These are phyloP conservation scores for Hyposoter dolosus DNA, from an alignment of 2,888 invertebrate genomes.

Conservation along the genomic window DNA sequence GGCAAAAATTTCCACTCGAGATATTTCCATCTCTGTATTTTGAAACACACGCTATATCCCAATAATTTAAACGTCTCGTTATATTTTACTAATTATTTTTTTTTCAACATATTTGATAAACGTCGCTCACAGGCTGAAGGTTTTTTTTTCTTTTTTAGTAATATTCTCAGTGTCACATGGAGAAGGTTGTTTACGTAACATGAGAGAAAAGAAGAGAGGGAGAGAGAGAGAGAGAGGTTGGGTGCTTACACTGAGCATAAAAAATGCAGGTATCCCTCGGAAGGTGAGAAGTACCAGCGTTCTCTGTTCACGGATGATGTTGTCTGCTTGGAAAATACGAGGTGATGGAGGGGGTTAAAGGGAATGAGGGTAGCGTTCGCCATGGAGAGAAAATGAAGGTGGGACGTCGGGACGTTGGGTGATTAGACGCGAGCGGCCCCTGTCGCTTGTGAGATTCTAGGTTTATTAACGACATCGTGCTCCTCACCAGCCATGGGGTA, in stretches of 20 bases:
- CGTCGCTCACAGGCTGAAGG: not conserved
- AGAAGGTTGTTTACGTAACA: slow-evolving; percentile 80
- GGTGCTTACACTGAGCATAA: slow-evolving; percentile 81
- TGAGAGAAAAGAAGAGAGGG: slow-evolving; percentile 63
- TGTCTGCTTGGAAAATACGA: slow-evolving; percentile 65
- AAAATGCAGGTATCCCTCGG: slow-evolving; percentile 83
- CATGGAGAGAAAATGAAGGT: slow-evolving; percentile 66
- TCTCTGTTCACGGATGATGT: slow-evolving; percentile 43
- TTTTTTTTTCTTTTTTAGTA: slow-evolving; percentile 72
- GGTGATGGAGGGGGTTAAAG: slow-evolving; percentile 63
- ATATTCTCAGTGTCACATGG: slow-evolving; percentile 71
- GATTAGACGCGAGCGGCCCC: slow-evolving; percentile 82
- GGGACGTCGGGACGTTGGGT: slow-evolving; percentile 74
- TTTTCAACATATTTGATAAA: not conserved
- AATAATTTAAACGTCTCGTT: not conserved
- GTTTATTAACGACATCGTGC: slow-evolving; percentile 83
- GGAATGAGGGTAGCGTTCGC: slow-evolving; percentile 70
- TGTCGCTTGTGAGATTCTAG: slow-evolving; percentile 76
- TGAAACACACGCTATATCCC: not conserved
- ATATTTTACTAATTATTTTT: not conserved
- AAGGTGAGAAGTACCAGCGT: slow-evolving; percentile 66
- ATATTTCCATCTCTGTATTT: slow-evolving; percentile 9
- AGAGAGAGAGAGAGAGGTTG: slow-evolving; percentile 76
- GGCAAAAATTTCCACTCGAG: slow-evolving; percentile 44
- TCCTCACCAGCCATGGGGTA: slow-evolving; percentile 28